These are phyloP conservation scores for Amiota minor DNA, from an alignment of 2,888 invertebrate genomes.

Conservation along the genomic window DNA sequence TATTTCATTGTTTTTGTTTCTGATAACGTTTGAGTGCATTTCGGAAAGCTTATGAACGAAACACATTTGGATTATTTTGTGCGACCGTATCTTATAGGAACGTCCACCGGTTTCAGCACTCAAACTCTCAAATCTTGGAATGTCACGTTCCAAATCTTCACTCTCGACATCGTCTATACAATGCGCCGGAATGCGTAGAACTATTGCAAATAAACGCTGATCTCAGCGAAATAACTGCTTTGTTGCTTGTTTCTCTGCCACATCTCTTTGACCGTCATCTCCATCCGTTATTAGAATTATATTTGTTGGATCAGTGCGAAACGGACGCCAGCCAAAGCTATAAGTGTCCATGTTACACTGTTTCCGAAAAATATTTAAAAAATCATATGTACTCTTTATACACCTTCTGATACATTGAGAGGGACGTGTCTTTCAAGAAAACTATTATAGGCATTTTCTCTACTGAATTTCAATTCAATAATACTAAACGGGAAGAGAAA, in stretches of 20 bases:
- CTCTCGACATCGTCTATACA: neutral
- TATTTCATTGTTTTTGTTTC: neutral
- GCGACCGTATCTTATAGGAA: neutral
- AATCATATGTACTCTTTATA: neutral
- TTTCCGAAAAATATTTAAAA: neutral
- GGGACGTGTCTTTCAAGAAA: neutral
- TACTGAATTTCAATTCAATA: neutral
- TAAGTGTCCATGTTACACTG: neutral
- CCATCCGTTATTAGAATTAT: constrained; percentile 6
- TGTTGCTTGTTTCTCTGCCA: neutral
- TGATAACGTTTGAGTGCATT: neutral
- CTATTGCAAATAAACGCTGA: neutral
- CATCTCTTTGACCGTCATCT: neutral
- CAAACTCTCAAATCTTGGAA: neutral
- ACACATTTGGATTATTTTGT: neutral
- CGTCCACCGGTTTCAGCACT: constrained; percentile 75
- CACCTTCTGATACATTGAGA: constrained; percentile 3
- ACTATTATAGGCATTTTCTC: neutral
- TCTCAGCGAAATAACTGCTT: constrained; percentile 5
- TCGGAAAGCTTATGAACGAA: neutral
- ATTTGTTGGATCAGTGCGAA: neutral
- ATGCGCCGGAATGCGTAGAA: constrained; percentile 2
- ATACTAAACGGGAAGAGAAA: too few relatives aligned
- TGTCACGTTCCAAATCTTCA: neutral
- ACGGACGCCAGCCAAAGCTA: neutral